A percentile compares a stretch with the other conserved stretches of the same genome.
Evolutionary conservation across 2,113 vertebrate species (phyloP).

Genomic region (Perognathus longimembris): DNA sequence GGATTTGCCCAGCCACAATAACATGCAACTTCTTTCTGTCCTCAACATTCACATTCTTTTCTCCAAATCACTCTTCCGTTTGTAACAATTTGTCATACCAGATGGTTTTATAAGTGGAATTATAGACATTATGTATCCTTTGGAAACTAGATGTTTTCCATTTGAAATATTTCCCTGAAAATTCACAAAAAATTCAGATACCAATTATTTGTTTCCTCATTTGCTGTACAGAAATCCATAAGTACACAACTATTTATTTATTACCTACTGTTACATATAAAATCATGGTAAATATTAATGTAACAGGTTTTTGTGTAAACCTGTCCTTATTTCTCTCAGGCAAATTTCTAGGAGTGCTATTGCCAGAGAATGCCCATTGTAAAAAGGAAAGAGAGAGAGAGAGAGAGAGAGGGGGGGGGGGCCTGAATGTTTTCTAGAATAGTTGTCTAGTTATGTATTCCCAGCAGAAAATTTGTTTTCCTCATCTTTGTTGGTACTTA

Average conservation of each 20-base stretch:
- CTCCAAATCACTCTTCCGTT: not conserved
- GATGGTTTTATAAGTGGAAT: not conserved
- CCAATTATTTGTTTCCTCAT: not conserved
- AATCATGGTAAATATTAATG: not conserved
- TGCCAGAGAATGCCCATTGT: not conserved
- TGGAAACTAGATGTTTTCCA: not conserved
- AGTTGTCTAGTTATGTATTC: not conserved
- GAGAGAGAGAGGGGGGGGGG: no score
- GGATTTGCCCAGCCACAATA: not conserved
- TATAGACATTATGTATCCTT: not conserved
- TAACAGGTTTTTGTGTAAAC: not conserved
- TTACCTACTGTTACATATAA: not conserved
- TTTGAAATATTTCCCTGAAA: not conserved
- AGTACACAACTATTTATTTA: not conserved
- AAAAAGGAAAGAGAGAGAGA: no score
- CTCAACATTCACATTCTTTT: not conserved
- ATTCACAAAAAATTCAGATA: not conserved
- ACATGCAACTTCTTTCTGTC: not conserved
- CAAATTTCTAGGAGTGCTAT: not conserved
- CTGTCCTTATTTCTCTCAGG: not conserved
- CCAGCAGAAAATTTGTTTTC: not conserved
- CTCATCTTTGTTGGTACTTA: not conserved
- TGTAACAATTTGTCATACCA: not conserved
- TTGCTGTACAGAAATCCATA: not conserved
- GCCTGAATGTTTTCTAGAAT: not conserved